Base-by-base conservation (phyloP, 2,113 vertebrate species). In the Tetrao urogallus region DNA sequence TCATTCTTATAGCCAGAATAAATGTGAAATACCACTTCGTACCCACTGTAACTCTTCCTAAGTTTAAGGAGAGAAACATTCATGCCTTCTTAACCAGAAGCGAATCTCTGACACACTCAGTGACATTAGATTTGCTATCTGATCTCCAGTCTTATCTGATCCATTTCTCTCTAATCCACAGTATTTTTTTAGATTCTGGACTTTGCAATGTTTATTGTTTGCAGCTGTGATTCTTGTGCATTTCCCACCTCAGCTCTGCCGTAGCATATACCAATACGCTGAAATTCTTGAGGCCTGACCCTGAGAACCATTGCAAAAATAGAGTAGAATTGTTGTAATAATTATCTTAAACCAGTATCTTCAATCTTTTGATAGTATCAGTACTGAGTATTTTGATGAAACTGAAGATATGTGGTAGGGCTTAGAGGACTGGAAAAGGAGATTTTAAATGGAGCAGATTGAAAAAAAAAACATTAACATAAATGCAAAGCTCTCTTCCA, bases 401-500 rank as follows among this genome's bases (percentile, higher is more conserved):
- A 82, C 10, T 42, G 61, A 34, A 80, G 50, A 38, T 36, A 74
- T 4, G 5, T 12, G 1, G 2, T 57, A 87, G n/a, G 45, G 50
- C 38, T 56, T 66, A 69, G 10, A 83, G 14, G 50, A 91, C 67
- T 86, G 27, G 34, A 87, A 85, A 89, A 66, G 27, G 45, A 40
- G 48, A 48, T 65, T 81, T 47, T 73, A 76, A 79, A 60, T 42
- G 11, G n/a, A 84, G 30, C 9, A 79, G 40, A 81, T 15, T 87
- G 71, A 66, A 40, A 40, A 40, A 69, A 91, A 86, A 42, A 54
- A 28, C 30, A 52, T 79, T 30, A 94, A 47, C 47, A 87, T 54
- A 91, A 57, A 93, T 40, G 45, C 78, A 96, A 22, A 76, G 61
- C 47, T 76, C 38, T 82, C 71, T 82, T 73, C 66, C 42, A 77